Conservation (phyloP, 2,113 vertebrate genomes). For the Motacilla tschutschensis region DNA sequence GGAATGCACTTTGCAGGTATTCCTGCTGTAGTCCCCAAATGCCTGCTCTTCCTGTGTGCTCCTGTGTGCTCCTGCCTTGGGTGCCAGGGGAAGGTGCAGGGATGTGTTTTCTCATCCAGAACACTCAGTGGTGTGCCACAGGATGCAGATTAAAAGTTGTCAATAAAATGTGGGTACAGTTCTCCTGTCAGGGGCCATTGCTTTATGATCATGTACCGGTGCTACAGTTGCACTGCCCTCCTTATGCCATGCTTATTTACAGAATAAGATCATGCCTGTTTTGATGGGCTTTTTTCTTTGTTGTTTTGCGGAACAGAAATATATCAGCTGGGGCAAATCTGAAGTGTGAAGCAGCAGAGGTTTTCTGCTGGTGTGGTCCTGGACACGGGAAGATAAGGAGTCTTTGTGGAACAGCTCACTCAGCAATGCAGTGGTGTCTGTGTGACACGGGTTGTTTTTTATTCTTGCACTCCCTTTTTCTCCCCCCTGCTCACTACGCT, state of each 20-base stretch:
- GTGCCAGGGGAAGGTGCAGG: background rate
- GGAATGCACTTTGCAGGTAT: background rate
- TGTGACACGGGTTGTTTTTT: background rate
- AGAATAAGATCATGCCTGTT: background rate
- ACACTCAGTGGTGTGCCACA: background rate
- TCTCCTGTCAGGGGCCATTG: fast-evolving
- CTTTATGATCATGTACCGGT: fast-evolving
- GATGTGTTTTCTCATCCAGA: background rate
- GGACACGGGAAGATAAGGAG: background rate
- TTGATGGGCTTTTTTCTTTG: background rate
- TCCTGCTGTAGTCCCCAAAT: background rate
- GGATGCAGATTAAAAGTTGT: background rate
- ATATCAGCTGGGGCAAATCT: background rate
- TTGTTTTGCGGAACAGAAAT: background rate
- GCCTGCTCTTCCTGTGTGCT: fast-evolving
- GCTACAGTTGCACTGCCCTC: background rate
- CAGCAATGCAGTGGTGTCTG: background rate
- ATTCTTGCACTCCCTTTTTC: background rate
- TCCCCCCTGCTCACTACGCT: fast-evolving
- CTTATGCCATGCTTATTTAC: background rate
- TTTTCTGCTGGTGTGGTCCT: background rate
- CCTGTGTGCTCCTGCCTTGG: fast-evolving
- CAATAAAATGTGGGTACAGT: background rate
- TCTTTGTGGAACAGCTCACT: fast-evolving
- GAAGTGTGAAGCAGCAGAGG: background rate